These are phyloP conservation scores for Oegoconia quadripuncta DNA, from an alignment of 2,888 invertebrate species.

Conservation along the genomic window DNA sequence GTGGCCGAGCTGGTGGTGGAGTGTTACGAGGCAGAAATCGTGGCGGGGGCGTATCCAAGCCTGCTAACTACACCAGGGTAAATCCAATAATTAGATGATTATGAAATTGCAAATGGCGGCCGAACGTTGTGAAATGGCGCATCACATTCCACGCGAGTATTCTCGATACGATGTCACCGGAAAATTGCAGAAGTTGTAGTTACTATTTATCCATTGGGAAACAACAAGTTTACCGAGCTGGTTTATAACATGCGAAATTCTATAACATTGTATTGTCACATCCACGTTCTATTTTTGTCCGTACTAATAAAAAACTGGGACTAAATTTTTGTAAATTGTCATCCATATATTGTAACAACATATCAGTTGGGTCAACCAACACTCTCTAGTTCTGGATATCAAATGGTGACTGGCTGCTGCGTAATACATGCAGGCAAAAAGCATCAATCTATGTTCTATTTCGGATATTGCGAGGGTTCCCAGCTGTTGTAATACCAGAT, in stretches of 20 bases:
- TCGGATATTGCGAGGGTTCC: neutral
- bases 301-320: too few relatives aligned
- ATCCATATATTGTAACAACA: too few relatives aligned
- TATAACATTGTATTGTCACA: neutral
- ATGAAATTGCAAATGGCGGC: conserved; percentile 72
- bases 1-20: conserved; percentile 76
- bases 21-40: conserved; percentile 85
- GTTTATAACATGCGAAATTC: neutral
- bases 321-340: too few relatives aligned
- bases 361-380: too few relatives aligned
- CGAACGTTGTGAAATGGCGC: conserved; percentile 44
- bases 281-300: conserved; percentile 12
- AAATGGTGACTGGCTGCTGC: too few relatives aligned
- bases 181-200: conserved; percentile 6
- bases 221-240: conserved; percentile 1
- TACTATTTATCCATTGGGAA: conserved; percentile 4
- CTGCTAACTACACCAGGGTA: conserved; percentile 84
- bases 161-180: conserved; percentile 6
- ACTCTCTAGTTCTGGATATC: too few relatives aligned
- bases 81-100: conserved; percentile 60
- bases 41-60: conserved; percentile 84
- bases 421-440: too few relatives aligned
- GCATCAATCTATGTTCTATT: neutral
- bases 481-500: neutral
- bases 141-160: conserved; percentile 6